These are phyloP conservation scores for Drosophila mimetica DNA, from an alignment of 2,888 invertebrate genomes.

Conservation along the genomic window DNA sequence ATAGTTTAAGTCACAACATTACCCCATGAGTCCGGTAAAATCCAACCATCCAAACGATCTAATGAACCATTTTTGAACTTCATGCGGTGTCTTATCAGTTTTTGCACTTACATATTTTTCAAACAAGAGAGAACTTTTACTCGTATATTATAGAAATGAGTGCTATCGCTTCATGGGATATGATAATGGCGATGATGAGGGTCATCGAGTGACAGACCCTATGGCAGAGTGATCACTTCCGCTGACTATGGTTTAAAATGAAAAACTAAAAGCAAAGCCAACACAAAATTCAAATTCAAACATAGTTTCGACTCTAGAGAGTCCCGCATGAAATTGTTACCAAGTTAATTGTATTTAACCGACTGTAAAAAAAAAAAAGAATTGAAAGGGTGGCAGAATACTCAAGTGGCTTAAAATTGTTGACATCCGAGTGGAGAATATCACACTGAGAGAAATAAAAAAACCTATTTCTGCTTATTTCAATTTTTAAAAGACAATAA, in stretches of 20 bases:
- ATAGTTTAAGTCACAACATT: too few relatives aligned
- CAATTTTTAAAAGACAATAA: too few relatives aligned
- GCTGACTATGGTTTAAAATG: slow-evolving; percentile 18
- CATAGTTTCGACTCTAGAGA: neutral
- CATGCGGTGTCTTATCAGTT: slow-evolving; percentile 49
- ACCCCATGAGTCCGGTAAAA: neutral
- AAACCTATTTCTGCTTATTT: too few relatives aligned
- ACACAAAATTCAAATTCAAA: slow-evolving; percentile 6
- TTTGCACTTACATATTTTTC: slow-evolving; percentile 31
- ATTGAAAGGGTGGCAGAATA: neutral
- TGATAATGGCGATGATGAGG: slow-evolving; percentile 42
- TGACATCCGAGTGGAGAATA: slow-evolving; percentile 53
- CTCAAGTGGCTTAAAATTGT: slow-evolving; percentile 36
- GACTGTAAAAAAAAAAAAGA: slow-evolving; percentile 12
- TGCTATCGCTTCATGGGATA: slow-evolving; percentile 5
- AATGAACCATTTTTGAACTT: slow-evolving; percentile 3
- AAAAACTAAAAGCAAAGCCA: slow-evolving; percentile 23
- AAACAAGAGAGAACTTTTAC: slow-evolving; percentile 21
- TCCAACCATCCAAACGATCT: neutral
- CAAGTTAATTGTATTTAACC: slow-evolving; percentile 42
- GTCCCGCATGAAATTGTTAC: slow-evolving; percentile 38
- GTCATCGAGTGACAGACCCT: slow-evolving; percentile 57
- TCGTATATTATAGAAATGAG: slow-evolving; percentile 4
- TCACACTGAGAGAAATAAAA: slow-evolving; percentile 24
- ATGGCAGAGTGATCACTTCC: slow-evolving; percentile 56